Evolutionary conservation across 1,140 invertebrate genomes (phyloP).

Genomic region (Rhagoletis pomonella): DNA sequence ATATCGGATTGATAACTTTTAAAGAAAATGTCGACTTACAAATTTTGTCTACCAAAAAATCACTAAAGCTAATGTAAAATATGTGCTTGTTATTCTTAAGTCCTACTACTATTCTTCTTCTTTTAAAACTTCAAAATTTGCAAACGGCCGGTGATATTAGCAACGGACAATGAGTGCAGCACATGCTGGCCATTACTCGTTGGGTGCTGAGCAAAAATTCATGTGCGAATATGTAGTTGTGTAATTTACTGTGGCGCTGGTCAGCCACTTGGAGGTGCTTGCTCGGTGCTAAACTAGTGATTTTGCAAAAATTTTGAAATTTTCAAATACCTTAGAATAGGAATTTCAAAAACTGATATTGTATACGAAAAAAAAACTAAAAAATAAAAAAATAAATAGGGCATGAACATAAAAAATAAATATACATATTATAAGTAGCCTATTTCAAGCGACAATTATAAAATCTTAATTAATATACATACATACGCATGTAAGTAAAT

Average conservation of each 20-base stretch:
- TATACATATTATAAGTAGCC: not conserved
- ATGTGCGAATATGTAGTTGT: not conserved
- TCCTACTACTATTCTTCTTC: no score
- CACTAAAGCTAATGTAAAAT: no score
- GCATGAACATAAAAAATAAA: not conserved
- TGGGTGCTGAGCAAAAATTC: not conserved
- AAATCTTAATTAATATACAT: not conserved
- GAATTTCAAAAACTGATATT: not conserved
- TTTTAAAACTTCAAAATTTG: no score
- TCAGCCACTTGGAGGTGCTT: not conserved
- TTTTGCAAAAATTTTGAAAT: constrained; percentile 24
- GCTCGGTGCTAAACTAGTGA: constrained; percentile 17
- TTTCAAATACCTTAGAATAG: not conserved
- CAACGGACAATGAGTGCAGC: not conserved
- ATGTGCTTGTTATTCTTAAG: no score
- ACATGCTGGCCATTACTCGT: constrained; percentile 18
- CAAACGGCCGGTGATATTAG: not conserved
- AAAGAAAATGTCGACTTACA: no score
- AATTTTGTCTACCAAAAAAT: no score
- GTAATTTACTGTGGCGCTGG: not conserved
- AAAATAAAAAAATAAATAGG: not conserved
- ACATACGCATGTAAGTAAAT: not conserved
- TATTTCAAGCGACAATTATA: not conserved
- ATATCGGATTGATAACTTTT: no score
- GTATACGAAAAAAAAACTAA: not conserved